Conservation (phyloP, 2,113 vertebrate genomes). For the Coregonus clupeaformis region DNA sequence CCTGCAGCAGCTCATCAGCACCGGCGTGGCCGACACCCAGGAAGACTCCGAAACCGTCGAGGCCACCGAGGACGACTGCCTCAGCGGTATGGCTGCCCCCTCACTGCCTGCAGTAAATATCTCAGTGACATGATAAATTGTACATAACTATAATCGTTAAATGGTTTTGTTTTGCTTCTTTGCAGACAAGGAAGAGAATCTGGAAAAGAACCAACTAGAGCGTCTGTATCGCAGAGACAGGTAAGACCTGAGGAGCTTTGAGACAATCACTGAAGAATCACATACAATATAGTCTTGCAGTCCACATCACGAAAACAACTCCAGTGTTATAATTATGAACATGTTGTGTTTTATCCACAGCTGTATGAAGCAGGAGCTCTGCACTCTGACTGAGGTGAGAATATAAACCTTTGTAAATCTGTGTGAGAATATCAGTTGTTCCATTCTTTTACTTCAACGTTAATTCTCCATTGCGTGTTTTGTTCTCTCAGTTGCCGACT, state of each 20-base stretch:
- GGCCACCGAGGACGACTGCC: constrained; percentile 50
- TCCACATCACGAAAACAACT: neutral
- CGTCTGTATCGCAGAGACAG: constrained; percentile 61
- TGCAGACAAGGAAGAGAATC: constrained; percentile 66
- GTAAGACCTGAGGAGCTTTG: constrained; percentile 37
- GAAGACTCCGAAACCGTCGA: constrained; percentile 73
- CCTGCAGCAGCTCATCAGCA: constrained; percentile 89
- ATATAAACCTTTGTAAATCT: neutral
- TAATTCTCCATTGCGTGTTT: neutral
- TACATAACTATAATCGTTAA: neutral
- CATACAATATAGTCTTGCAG: neutral
- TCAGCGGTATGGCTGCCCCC: constrained; percentile 32
- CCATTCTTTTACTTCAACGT: no score
- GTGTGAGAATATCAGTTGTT: neutral
- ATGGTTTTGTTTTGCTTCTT: constrained; percentile 9
- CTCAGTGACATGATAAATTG: neutral
- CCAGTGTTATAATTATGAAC: neutral
- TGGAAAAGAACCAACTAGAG: constrained; percentile 72
- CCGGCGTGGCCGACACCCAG: constrained; percentile 74
- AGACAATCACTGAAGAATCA: neutral
- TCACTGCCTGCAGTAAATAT: neutral
- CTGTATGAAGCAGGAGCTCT: constrained; percentile 71
- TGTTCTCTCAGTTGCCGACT: constrained; percentile 29
- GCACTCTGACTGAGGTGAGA: constrained; percentile 82
- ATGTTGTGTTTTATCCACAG: constrained; percentile 56